These are phyloP conservation scores for Sylvietta virens DNA, from an alignment of 2,113 vertebrate species.

Conservation along the genomic window DNA sequence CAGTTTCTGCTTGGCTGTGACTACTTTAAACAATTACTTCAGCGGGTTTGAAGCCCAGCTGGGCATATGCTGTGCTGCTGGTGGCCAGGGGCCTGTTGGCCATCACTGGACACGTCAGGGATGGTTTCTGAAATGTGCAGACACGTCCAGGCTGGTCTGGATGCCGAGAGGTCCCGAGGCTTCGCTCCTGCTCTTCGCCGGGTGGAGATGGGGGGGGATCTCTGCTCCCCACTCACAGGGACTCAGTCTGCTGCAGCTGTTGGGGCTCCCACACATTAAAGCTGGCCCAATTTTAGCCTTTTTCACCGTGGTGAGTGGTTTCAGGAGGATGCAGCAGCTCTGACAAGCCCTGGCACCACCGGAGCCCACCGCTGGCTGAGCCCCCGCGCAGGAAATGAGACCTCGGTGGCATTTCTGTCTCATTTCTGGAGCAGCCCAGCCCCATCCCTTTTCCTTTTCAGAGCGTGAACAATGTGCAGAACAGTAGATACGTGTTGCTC, in stretches of 20 bases:
- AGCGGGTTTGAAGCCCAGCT: not conserved
- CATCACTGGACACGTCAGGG: fast-evolving
- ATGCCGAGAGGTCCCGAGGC: not conserved
- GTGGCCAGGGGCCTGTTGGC: not conserved
- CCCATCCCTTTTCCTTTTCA: conserved; percentile 43
- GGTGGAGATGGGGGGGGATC: no score
- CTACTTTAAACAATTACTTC: not conserved
- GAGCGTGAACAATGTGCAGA: not conserved
- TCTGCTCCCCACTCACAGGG: not conserved
- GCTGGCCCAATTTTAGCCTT: not conserved
- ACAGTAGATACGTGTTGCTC: not conserved
- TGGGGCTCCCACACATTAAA: not conserved
- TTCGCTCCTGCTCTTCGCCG: not conserved
- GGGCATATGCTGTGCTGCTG: not conserved
- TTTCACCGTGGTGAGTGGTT: not conserved
- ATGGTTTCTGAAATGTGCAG: not conserved
- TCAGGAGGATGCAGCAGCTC: not conserved
- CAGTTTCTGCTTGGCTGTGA: not conserved
- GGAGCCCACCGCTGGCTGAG: not conserved
- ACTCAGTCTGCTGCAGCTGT: not conserved
- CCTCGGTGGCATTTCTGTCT: conserved; percentile 33
- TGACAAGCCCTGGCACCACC: not conserved
- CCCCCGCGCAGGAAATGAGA: not conserved
- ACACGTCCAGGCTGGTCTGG: fast-evolving
- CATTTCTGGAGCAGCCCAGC: conserved; percentile 34